Percentiles rank a stretch among this genome's conserved stretches.
Conservation (phyloP, 1,140 invertebrate genomes). For the Habropoda laboriosa region DNA sequence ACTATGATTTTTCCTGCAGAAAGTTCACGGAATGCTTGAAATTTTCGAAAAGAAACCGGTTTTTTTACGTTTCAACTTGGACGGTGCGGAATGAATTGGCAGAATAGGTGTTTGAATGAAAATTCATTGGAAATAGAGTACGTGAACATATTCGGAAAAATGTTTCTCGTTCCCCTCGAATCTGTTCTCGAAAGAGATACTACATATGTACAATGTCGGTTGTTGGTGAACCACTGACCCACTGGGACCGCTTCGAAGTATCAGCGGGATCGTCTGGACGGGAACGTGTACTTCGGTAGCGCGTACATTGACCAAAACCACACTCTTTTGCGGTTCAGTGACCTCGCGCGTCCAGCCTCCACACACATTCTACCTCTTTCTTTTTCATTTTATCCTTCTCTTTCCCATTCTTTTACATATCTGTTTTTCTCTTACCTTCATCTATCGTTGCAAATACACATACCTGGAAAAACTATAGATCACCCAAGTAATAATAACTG, state of each 20-base stretch:
- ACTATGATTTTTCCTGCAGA: too few relatives aligned
- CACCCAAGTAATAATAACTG: too few relatives aligned
- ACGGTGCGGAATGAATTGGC: too few relatives aligned
- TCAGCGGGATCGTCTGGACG: constrained; percentile 56
- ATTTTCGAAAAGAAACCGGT: too few relatives aligned
- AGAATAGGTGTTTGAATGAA: too few relatives aligned
- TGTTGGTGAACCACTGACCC: constrained; percentile 78
- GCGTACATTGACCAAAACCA: constrained; percentile 72
- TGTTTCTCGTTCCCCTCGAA: neutral
- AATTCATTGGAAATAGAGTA: too few relatives aligned
- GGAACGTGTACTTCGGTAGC: constrained; percentile 75
- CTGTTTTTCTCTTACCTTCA: neutral
- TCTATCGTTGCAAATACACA: neutral
- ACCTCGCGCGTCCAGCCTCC: constrained; percentile 56
- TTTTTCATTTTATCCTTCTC: constrained; percentile 9
- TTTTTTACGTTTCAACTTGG: too few relatives aligned
- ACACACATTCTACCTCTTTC: constrained; percentile 24
- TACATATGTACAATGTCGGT: too few relatives aligned
- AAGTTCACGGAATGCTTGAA: too few relatives aligned
- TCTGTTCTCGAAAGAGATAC: neutral
- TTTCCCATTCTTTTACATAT: constrained; percentile 32
- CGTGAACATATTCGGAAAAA: too few relatives aligned
- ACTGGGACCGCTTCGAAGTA: constrained; percentile 71
- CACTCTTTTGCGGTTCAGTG: constrained; percentile 70
- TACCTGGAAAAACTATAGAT: too few relatives aligned